Conservation (phyloP, 2,113 vertebrate species). For the Zootoca vivipara region DNA sequence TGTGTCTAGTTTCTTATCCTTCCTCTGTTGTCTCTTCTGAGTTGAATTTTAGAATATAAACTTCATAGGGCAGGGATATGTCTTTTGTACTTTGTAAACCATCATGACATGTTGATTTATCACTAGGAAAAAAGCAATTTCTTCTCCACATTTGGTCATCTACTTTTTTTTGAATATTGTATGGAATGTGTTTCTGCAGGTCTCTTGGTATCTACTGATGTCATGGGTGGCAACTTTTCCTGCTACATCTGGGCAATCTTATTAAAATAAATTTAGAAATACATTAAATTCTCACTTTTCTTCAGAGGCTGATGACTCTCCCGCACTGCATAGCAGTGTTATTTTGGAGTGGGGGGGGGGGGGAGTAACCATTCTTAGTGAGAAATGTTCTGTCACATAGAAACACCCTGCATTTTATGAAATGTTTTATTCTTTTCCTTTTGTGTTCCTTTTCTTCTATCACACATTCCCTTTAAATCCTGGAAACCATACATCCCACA, state of each 20-base stretch:
- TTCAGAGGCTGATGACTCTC: too few species aligned
- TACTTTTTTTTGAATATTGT: neutral
- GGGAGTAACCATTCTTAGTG: too few species aligned
- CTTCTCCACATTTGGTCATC: neutral
- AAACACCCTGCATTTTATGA: neutral
- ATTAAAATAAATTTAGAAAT: too few species aligned
- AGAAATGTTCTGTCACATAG: neutral
- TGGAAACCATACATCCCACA: neutral
- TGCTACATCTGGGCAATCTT: too few species aligned
- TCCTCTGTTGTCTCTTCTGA: neutral
- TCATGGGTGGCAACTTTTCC: too few species aligned
- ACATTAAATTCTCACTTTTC: too few species aligned
- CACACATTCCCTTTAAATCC: neutral
- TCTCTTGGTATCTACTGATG: too few species aligned
- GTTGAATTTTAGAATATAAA: neutral
- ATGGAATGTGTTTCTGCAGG: neutral
- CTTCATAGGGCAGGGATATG: neutral
- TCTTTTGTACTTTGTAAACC: neutral
- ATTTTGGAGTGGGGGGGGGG: too few species aligned
- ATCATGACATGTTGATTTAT: neutral
- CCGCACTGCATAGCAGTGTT: too few species aligned
- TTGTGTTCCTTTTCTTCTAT: neutral
- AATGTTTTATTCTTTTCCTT: neutral
- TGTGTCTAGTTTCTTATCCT: neutral
- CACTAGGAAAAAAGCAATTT: neutral